phyloP scores from a whole-genome alignment of 2,797 vertebrate species.

The Mycteria americana region DNA sequence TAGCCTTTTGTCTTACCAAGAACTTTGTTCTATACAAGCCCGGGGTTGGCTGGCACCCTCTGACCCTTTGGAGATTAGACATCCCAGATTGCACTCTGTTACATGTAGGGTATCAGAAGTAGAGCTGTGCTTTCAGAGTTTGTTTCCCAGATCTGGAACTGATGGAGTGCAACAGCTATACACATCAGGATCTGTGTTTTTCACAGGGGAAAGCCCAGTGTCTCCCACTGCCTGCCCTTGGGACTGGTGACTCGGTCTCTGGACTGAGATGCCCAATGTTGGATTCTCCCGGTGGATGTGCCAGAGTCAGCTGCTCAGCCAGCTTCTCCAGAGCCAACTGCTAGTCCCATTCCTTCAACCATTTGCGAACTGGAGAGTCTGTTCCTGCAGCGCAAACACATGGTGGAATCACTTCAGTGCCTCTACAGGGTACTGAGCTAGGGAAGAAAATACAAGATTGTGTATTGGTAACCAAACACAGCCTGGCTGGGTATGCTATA shows the following conservation, averaged over 20 bases:
- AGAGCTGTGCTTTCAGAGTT: neutral
- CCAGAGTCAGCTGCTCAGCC: neutral
- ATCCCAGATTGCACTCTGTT: neutral
- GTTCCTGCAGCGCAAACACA: fast-evolving
- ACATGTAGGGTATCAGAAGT: neutral
- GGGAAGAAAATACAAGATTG: neutral
- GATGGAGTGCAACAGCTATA: neutral
- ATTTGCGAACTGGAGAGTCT: neutral
- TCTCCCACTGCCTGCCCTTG: neutral
- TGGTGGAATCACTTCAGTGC: neutral
- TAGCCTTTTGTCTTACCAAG: neutral
- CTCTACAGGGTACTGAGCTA: neutral
- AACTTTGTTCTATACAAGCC: neutral
- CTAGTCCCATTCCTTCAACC: neutral
- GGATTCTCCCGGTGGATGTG: neutral
- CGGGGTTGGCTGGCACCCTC: neutral
- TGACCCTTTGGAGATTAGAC: neutral
- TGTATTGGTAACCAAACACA: neutral
- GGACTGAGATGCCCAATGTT: neutral
- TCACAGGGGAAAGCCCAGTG: neutral
- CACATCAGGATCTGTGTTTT: neutral
- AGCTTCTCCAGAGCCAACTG: neutral
- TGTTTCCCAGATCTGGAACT: neutral
- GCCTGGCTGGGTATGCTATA: neutral
- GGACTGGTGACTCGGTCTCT: neutral